These are phyloP conservation scores for Bombus confusus DNA, from an alignment of 1,140 invertebrate species.

Conservation along the genomic window DNA sequence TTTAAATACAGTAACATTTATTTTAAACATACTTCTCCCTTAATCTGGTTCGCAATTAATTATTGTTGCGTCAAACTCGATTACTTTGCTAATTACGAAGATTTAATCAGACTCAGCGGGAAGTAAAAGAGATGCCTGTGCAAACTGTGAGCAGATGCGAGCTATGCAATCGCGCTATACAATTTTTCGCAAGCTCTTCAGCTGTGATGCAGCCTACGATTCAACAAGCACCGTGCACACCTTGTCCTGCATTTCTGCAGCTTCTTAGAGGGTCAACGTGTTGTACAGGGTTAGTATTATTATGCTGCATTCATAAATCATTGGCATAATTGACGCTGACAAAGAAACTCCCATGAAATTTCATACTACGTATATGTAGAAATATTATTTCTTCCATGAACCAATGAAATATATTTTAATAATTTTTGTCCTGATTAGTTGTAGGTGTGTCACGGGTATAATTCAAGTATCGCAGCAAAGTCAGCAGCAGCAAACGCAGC, in stretches of 20 bases:
- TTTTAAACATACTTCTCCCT: too few species aligned
- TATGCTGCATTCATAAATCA: background rate
- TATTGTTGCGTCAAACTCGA: background rate
- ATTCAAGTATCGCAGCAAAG: slow-evolving; percentile 12
- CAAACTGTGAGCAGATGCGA: slow-evolving; percentile 72
- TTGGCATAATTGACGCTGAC: too few species aligned
- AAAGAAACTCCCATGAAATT: too few species aligned
- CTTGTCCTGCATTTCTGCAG: slow-evolving; percentile 65
- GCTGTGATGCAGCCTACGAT: background rate
- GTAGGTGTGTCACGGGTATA: slow-evolving; percentile 36
- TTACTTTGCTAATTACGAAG: background rate
- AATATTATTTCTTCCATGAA: background rate
- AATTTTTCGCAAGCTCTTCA: background rate
- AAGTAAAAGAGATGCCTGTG: slow-evolving; percentile 67
- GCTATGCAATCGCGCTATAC: slow-evolving; percentile 51
- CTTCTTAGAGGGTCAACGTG: slow-evolving; percentile 59
- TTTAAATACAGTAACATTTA: too few species aligned
- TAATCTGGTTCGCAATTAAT: background rate
- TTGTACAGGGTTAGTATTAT: slow-evolving; percentile 35
- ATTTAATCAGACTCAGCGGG: slow-evolving; percentile 59
- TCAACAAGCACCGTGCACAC: slow-evolving; percentile 12
- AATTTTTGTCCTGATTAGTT: background rate
- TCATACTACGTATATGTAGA: too few species aligned
- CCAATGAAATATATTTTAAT: background rate
- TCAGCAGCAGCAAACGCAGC: slow-evolving; percentile 13